Conservation (phyloP, 2,888 invertebrate species). For the Augiades crinisus region DNA sequence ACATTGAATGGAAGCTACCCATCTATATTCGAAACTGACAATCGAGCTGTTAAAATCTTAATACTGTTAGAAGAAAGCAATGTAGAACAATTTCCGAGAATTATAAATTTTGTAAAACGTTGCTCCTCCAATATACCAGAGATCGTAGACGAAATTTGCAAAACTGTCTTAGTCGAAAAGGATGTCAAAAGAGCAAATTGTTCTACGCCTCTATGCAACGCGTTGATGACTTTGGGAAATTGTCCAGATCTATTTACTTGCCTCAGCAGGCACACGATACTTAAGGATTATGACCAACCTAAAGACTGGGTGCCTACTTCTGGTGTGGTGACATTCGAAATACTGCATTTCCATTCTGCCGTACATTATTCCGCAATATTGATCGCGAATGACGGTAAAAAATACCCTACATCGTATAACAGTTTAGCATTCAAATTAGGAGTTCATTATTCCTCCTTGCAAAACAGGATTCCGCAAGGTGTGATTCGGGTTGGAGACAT, state of each 20-base stretch:
- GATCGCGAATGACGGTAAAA: conserved; percentile 45
- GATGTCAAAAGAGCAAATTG: conserved; percentile 66
- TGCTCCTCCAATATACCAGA: conserved; percentile 61
- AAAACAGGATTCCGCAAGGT: conserved; percentile 56
- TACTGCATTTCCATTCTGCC: conserved; percentile 81
- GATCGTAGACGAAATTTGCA: conserved; percentile 51
- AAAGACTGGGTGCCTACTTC: conserved; percentile 73
- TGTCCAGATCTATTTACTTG: conserved; percentile 83
- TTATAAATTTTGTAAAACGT: conserved; percentile 80
- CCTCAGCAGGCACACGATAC: conserved; percentile 80
- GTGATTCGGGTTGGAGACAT: conserved; percentile 77
- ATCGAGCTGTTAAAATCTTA: conserved; percentile 58
- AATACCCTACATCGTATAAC: conserved; percentile 56
- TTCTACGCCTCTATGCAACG: conserved; percentile 79
- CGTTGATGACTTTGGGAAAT: conserved; percentile 83
- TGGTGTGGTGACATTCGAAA: conserved; percentile 81
- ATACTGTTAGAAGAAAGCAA: conserved; percentile 83
- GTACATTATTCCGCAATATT: conserved; percentile 82
- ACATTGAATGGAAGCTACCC: conserved; percentile 83
- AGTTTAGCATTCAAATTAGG: conserved; percentile 61
- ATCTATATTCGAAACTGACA: conserved; percentile 53
- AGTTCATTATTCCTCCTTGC: conserved; percentile 57
- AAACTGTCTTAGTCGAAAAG: conserved; percentile 52
- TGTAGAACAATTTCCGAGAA: conserved; percentile 81
- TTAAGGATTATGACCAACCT: conserved; percentile 77